Base-by-base conservation (phyloP, 2,797 vertebrate genomes). In the Botia almorhae region DNA sequence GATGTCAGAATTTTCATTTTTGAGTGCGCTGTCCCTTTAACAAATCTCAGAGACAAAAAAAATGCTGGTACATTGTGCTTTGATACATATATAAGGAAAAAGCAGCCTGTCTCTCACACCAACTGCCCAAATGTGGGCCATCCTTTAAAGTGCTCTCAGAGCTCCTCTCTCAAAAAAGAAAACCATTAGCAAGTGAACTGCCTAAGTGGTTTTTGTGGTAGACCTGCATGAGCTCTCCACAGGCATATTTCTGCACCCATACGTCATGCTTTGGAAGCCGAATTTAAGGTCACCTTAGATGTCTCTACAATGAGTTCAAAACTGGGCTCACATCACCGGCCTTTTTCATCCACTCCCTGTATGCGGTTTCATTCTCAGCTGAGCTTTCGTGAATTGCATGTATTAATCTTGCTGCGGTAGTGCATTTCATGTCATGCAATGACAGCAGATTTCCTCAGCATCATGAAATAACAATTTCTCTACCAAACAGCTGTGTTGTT, bases 191-290 rank as follows among this genome's bases (percentile, higher is more conserved):
- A 83, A 64, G 89, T 89, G 85, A 86, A 80, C 83, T 82, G 90
- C 89, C 91, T 93, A 90, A 93, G 92, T 94, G 91, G 88, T 92
- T 94, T 93, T 89, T 90, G 90, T 90, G 90, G 92, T 93, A 90
- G 88, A 90, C 88, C 86, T 87, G 85, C 87, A 85, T 85, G 82
- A 86, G 87, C 90, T 89, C 58, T 89, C 89, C 84, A 81, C 73
- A 73, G 85, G 84, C 85, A 87, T 78, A 61, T 75, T 82, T 84
- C 85, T 85, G 77, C 88, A 88, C 86, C 89, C 86, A 89, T 87
- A 83, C 84, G 74, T 83, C 74, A 81, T 78, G 63, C 51, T 10
- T 36, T 73, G 64, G 64, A 80, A 76, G 74, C 69, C 60, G 39
- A 55, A 23, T 80, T 39, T 74, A 70, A 72, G 69, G 78, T 85